phyloP scores from a whole-genome alignment of 2,888 invertebrate species.

The Agriotes lineatus region DNA sequence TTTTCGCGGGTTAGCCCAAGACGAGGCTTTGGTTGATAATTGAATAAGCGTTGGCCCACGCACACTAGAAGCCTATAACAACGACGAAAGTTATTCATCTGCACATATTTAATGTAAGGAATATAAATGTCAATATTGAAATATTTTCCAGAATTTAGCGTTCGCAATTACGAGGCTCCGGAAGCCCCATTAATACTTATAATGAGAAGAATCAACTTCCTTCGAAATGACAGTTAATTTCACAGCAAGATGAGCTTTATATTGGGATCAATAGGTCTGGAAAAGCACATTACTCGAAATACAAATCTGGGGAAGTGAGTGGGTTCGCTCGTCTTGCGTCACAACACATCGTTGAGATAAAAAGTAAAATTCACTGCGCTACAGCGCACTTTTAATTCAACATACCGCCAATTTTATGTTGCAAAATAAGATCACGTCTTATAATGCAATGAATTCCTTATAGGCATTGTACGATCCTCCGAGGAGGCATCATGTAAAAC shows the following conservation, averaged over 20 bases:
- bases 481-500: constrained; percentile 29
- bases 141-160: background rate
- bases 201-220: background rate
- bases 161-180: background rate
- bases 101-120: background rate
- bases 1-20: background rate
- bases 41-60: no score
- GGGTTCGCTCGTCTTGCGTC: background rate
- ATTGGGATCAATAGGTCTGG: constrained; percentile 2
- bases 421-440: constrained; percentile 31
- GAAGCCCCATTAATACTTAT: constrained; percentile 1
- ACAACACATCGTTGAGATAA: constrained; percentile 14
- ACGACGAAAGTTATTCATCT: background rate
- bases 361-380: constrained; percentile 16
- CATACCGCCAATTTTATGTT: constrained; percentile 26
- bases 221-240: constrained; percentile 14
- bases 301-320: background rate
- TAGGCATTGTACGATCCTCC: constrained; percentile 24
- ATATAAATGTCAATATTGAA: constrained; percentile 6
- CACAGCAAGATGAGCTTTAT: constrained; percentile 13
- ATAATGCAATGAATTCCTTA: constrained; percentile 33
- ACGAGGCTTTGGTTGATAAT: no score
- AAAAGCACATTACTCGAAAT: constrained; percentile 3
- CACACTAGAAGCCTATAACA: background rate
- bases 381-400: constrained; percentile 19